phyloP scores from a whole-genome alignment of 2,888 invertebrate genomes.

The Yponomeuta evonymella region DNA sequence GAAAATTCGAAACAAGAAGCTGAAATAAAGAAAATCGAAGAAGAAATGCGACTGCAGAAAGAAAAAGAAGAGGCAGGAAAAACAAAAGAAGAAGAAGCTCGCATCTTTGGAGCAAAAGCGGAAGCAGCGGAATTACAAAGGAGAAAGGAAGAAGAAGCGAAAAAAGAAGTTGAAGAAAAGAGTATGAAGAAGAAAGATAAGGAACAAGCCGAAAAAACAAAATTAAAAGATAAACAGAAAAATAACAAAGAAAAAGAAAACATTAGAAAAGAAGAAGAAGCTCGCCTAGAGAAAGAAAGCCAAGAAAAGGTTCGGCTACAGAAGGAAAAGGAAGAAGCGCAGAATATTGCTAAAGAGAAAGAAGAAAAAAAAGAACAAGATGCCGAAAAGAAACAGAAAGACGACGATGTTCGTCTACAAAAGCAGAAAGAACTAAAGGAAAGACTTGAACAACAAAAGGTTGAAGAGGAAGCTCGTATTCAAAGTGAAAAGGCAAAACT shows the following conservation, averaged over 20 bases:
- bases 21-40: background rate
- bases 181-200: constrained; percentile 19
- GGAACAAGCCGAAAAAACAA: constrained; percentile 12
- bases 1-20: background rate
- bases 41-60: background rate
- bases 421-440: constrained; percentile 11
- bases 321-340: constrained; percentile 5
- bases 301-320: background rate
- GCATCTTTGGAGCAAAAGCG: background rate
- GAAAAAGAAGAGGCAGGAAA: constrained; percentile 18
- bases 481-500: constrained; percentile 25
- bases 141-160: constrained; percentile 9
- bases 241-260: constrained; percentile 9
- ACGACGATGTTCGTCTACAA: constrained; percentile 1
- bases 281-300: constrained; percentile 6
- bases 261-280: constrained; percentile 15
- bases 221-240: constrained; percentile 14
- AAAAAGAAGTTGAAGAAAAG: constrained; percentile 1
- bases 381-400: constrained; percentile 18
- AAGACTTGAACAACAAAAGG: constrained; percentile 10
- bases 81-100: constrained; percentile 4
- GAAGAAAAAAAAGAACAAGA: constrained; percentile 26
- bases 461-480: constrained; percentile 22
- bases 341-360: constrained; percentile 8
- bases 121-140: constrained; percentile 16